A percentile compares a stretch with the other conserved stretches of the same genome.
Evolutionary conservation across 2,888 invertebrate genomes (phyloP).

Genomic region (Cosmorhoe ocellata): DNA sequence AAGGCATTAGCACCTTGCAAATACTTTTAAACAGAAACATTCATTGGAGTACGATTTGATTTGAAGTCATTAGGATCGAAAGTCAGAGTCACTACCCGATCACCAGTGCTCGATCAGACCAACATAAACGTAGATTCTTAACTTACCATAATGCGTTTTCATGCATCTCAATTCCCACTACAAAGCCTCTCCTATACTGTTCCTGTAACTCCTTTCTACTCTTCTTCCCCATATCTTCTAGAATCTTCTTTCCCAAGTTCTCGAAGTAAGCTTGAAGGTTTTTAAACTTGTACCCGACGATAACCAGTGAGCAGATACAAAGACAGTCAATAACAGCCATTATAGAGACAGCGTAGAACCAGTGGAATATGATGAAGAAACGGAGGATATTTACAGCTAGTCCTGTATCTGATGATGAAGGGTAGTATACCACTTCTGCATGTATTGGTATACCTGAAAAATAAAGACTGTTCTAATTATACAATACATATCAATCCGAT

Average conservation of each 20-base stretch:
- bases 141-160: slow-evolving; percentile 57
- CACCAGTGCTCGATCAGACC: too few relatives aligned
- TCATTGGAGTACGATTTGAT: too few relatives aligned
- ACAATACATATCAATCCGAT: too few relatives aligned
- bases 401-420: slow-evolving; percentile 41
- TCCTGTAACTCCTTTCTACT: slow-evolving; percentile 32
- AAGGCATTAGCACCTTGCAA: too few relatives aligned
- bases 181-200: slow-evolving; percentile 46
- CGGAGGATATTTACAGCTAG: slow-evolving; percentile 44
- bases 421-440: slow-evolving; percentile 53
- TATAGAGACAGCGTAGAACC: slow-evolving; percentile 52
- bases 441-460: slow-evolving; percentile 51
- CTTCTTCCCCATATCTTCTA: slow-evolving; percentile 28
- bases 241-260: slow-evolving; percentile 37
- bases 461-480: background rate
- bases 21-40: too few relatives aligned
- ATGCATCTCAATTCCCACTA: slow-evolving; percentile 55
- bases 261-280: slow-evolving; percentile 48
- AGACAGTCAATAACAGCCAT: slow-evolving; percentile 53
- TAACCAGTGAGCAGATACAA: slow-evolving; percentile 47
- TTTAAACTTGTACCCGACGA: slow-evolving; percentile 52
- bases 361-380: slow-evolving; percentile 51
- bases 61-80: too few relatives aligned
- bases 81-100: too few relatives aligned
- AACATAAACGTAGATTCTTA: too few relatives aligned